phyloP scores from a whole-genome alignment of 2,888 invertebrate genomes.

The Papilio gigon region DNA sequence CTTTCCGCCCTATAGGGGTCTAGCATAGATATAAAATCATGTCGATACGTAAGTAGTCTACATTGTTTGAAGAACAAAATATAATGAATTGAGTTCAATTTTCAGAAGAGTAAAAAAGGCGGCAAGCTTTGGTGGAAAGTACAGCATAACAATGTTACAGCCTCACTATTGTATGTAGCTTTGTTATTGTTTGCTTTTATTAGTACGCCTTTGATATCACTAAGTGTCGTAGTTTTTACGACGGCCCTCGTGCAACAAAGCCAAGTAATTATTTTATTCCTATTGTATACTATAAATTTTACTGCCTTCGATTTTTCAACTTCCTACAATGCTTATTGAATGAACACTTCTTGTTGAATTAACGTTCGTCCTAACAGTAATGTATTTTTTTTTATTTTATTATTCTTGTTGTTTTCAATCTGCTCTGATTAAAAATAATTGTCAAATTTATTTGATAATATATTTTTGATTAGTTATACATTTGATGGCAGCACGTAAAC shows the following conservation, averaged over 20 bases:
- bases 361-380: background rate
- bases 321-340: constrained; percentile 28
- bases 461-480: too few relatives aligned
- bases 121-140: constrained; percentile 49
- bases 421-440: background rate
- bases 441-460: too few relatives aligned
- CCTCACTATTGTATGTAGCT: constrained; percentile 59
- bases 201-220: constrained; percentile 68
- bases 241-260: constrained; percentile 47
- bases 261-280: constrained; percentile 62
- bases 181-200: constrained; percentile 69
- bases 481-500: background rate
- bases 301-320: constrained; percentile 40
- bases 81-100: constrained; percentile 44
- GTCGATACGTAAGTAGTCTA: too few relatives aligned
- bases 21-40: too few relatives aligned
- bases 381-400: background rate
- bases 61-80: constrained; percentile 2
- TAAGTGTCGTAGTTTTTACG: constrained; percentile 70
- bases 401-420: background rate
- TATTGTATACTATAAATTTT: constrained; percentile 39
- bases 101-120: constrained; percentile 46
- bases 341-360: background rate
- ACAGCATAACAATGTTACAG: constrained; percentile 55
- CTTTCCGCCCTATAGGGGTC: too few relatives aligned